phyloP scores from a whole-genome alignment of 2,113 vertebrate genomes.

The Hylia prasina region DNA sequence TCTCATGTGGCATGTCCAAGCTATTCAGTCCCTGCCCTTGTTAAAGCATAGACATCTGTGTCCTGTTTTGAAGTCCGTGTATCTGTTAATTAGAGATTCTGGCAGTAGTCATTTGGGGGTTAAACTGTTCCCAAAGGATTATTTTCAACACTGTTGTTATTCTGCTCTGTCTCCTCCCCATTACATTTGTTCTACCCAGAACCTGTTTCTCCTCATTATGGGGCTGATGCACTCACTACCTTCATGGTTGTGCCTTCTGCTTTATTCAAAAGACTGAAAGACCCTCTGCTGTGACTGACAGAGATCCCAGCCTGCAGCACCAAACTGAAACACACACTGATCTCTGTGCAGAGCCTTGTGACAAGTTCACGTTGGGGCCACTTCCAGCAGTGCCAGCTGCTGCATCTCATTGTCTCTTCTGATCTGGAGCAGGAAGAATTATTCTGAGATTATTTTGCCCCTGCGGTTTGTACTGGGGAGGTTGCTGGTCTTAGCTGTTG shows the following conservation, averaged over 20 bases:
- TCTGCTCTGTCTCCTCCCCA: background rate
- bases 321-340: background rate
- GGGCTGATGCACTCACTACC: background rate
- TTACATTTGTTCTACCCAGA: background rate
- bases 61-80: conserved; percentile 2
- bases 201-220: background rate
- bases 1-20: background rate
- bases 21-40: background rate
- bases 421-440: background rate
- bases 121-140: background rate
- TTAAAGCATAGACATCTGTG: background rate
- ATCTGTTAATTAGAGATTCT: background rate
- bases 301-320: background rate
- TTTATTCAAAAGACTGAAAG: background rate
- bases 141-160: background rate
- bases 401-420: background rate
- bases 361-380: background rate
- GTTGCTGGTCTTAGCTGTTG: background rate
- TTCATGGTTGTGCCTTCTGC: background rate
- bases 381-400: background rate
- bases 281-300: background rate
- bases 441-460: background rate
- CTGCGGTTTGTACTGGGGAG: background rate
- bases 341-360: background rate
- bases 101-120: background rate